Base-by-base conservation (phyloP, 2,888 invertebrate genomes). In the Tenthredo scrophulariae region DNA sequence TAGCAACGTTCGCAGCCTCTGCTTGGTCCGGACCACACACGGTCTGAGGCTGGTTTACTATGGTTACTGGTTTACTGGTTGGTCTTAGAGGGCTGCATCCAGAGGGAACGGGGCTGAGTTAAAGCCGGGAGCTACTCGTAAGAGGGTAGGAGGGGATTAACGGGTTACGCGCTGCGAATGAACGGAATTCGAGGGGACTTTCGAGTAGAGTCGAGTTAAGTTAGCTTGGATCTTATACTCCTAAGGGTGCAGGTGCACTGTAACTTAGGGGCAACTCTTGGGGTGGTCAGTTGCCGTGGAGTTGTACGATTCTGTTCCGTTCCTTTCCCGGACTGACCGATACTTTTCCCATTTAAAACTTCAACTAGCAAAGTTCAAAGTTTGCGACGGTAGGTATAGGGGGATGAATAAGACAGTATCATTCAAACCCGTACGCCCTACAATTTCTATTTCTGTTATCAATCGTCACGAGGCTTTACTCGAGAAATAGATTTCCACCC, bases 91-190 rank as follows among this genome's bases (percentile, higher is more conserved):
- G 65, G 85, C 74, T 85, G 54, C 40, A 67, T 40, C 22, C 40
- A 40, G 50, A 54, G 67, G 18, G 40, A 26, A 33, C 72, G 72
- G 86, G 82, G 65, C 87, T 85, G 88, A 87, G 86, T 85, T 86
- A 87, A 86, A 86, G 87, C 86, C 86, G 87, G 86, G 87, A 87
- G 62, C 40, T 62, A 26, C 70, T 15, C 18, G 62, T 5, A 29
- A 50, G 50, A 46, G 83, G 40, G 65, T 26, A 26, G 67, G 85
- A 85, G 80, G 74, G 88, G 89, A 89, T 89, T 89, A 89, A 88
- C 88, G 86, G 88, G 87, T 88, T 87, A 88, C 87, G 88, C 87
- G 87, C 85, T 86, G 88, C 89, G 88, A 88, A 89, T 89, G 88
- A 88, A 88, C 88, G 88, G 88, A 88, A 88, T 88, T 89, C 88